Percentiles rank a stretch among this genome's conserved stretches.
These are phyloP conservation scores for Drosophila varians DNA, from an alignment of 1,140 invertebrate species.

Conservation along the genomic window DNA sequence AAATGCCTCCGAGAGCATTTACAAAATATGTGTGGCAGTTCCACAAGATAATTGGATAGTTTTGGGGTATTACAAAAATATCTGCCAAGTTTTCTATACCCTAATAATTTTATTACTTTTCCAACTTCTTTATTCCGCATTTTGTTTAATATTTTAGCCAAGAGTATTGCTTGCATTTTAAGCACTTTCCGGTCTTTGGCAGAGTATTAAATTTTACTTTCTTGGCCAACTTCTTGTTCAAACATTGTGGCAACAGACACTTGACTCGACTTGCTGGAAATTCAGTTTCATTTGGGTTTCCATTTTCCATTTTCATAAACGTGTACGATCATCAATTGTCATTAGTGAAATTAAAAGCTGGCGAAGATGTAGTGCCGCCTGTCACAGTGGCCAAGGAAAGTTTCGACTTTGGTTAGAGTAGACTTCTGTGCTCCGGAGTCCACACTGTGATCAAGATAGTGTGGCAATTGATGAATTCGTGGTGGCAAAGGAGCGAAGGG, in stretches of 20 bases:
- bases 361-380: conserved; percentile 40
- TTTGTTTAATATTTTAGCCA: too few relatives aligned
- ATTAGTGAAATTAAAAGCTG: conserved; percentile 59
- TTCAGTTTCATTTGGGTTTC: conserved; percentile 33
- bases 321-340: conserved; percentile 42
- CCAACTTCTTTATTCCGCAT: too few relatives aligned
- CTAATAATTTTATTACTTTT: not conserved
- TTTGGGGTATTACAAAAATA: not conserved
- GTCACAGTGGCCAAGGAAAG: conserved; percentile 48
- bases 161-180: too few relatives aligned
- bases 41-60: conserved; percentile 31
- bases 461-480: conserved; percentile 68
- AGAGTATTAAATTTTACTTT: not conserved
- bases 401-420: conserved; percentile 21
- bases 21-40: conserved; percentile 30
- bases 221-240: conserved; percentile 1
- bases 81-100: not conserved
- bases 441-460: conserved; percentile 61
- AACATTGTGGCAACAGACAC: not conserved
- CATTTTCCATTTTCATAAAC: conserved; percentile 64
- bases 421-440: conserved; percentile 5
- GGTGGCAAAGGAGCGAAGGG: conserved; percentile 12
- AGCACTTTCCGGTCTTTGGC: not conserved
- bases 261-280: not conserved
- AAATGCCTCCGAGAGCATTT: conserved; percentile 28